A percentile compares a stretch with the other conserved stretches of the same genome.
phyloP scores from a whole-genome alignment of 2,888 invertebrate species.

The Abrostola triplasia region DNA sequence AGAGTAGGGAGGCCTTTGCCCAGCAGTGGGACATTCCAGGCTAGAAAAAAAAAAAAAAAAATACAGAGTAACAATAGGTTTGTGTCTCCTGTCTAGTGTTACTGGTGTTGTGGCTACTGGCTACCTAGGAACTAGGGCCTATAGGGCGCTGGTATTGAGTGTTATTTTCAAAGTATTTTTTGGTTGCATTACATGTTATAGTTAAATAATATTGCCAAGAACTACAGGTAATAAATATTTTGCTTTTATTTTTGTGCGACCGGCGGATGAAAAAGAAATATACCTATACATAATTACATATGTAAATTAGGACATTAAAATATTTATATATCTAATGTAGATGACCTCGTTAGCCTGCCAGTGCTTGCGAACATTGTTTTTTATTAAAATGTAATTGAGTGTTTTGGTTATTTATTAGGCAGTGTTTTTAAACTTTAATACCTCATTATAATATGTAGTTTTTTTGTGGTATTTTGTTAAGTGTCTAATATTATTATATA shows the following conservation, averaged over 20 bases:
- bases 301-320: not conserved
- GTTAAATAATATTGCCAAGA: not conserved
- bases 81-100: too few relatives aligned
- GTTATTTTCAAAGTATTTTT: too few relatives aligned
- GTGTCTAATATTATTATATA: not conserved
- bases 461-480: not conserved
- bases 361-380: conserved; percentile 2
- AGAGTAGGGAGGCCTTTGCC: too few relatives aligned
- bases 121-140: too few relatives aligned
- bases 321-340: not conserved
- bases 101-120: too few relatives aligned
- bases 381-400: conserved; percentile 6
- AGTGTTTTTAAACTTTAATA: not conserved
- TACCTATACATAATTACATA: conserved; percentile 1
- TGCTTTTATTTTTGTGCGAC: not conserved
- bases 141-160: too few relatives aligned
- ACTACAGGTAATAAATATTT: not conserved
- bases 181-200: too few relatives aligned
- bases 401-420: conserved; percentile 7
- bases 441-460: not conserved
- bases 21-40: too few relatives aligned
- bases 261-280: not conserved
- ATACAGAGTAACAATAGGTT: too few relatives aligned
- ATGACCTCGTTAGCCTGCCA: conserved; percentile 2
- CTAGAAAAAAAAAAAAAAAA: too few relatives aligned